These are phyloP conservation scores for Micromys minutus DNA, from an alignment of 2,113 vertebrate species.

Conservation along the genomic window DNA sequence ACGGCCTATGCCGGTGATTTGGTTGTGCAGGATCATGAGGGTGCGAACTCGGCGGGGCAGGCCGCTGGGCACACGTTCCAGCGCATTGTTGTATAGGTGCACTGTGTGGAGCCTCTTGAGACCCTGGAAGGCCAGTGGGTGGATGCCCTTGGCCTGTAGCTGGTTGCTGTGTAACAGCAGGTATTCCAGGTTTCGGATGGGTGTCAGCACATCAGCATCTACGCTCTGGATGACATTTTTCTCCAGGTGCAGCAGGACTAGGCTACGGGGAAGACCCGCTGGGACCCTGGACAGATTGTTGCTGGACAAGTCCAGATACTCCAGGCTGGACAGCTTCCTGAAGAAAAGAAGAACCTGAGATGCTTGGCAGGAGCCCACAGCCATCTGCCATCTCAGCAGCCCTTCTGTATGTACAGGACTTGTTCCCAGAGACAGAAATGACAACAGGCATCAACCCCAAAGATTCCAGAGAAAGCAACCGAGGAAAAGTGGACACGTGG, in stretches of 20 bases:
- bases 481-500: background rate
- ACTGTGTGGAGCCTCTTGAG: slow-evolving; percentile 97
- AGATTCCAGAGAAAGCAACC: background rate
- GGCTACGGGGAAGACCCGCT: slow-evolving; percentile 92
- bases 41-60: slow-evolving; percentile 95
- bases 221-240: slow-evolving; percentile 94
- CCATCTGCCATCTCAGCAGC: background rate
- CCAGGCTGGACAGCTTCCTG: slow-evolving; percentile 94
- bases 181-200: slow-evolving; percentile 95
- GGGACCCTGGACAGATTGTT: slow-evolving; percentile 96
- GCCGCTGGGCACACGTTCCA: slow-evolving; percentile 94
- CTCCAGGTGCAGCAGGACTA: slow-evolving; percentile 96
- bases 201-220: slow-evolving; percentile 88
- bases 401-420: background rate
- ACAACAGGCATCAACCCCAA: background rate
- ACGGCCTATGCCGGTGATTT: slow-evolving; percentile 92
- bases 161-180: slow-evolving; percentile 97
- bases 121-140: slow-evolving; percentile 93
- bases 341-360: background rate
- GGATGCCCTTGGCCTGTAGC: slow-evolving; percentile 92
- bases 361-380: background rate
- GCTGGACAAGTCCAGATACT: slow-evolving; percentile 97
- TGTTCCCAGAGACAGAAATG: background rate
- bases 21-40: slow-evolving; percentile 97
- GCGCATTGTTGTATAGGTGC: slow-evolving; percentile 96